Evolutionary conservation across 1,140 invertebrate genomes (phyloP).

Genomic region (Tetranychus cinnabarinus): DNA sequence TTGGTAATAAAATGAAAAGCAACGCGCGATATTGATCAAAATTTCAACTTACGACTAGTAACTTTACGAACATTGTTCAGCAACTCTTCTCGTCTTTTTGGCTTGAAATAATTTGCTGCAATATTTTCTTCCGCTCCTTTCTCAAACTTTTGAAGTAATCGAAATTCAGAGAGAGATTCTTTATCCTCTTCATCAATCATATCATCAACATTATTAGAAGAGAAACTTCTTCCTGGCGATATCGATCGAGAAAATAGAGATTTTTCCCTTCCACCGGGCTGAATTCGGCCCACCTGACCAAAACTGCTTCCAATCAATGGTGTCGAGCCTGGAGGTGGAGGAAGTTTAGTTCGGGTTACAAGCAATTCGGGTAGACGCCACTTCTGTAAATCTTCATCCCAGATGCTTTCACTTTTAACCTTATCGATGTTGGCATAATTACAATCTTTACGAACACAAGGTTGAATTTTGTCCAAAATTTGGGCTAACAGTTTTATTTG

Average conservation of each 20-base stretch:
- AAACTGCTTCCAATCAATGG: not conserved
- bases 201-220: not conserved
- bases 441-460: conserved; percentile 43
- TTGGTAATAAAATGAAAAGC: no score
- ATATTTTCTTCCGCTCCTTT: conserved; percentile 33
- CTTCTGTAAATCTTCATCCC: conserved; percentile 46
- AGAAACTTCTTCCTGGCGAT: not conserved
- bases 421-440: conserved; percentile 43
- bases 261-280: not conserved
- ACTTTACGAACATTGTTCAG: conserved; percentile 24
- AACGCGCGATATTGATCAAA: not conserved
- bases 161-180: not conserved
- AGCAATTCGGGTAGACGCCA: conserved; percentile 45
- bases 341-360: conserved; percentile 37
- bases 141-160: conserved; percentile 29
- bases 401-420: conserved; percentile 40
- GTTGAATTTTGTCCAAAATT: conserved; percentile 42
- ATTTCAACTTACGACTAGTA: not conserved
- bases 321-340: conserved; percentile 25
- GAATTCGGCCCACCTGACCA: not conserved
- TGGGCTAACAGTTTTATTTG: conserved; percentile 41
- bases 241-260: not conserved
- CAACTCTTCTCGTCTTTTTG: conserved; percentile 33
- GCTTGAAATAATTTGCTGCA: conserved; percentile 43
- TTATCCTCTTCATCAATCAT: not conserved